A percentile compares a stretch with the other conserved stretches of the same genome.
Conservation (phyloP, 2,113 vertebrate species). For the Oxygymnocypris stewartii region DNA sequence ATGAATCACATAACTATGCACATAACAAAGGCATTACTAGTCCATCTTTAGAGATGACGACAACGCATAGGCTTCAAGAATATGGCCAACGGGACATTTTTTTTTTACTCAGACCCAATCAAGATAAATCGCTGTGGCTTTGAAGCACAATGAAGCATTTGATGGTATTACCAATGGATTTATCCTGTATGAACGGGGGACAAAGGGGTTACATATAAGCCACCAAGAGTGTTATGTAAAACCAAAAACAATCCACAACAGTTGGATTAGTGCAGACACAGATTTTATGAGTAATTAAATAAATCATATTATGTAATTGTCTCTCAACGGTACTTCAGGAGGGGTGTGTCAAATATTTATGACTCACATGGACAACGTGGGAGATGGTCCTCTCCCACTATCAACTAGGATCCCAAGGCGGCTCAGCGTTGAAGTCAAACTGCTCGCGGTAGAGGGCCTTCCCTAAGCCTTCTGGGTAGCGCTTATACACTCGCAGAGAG, state of each 20-base stretch:
- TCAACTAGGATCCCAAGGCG: conserved; percentile 99
- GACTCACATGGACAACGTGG: conserved; percentile 99
- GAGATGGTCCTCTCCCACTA: conserved; percentile 99
- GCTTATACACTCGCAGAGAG: conserved; percentile 94
- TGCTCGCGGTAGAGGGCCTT: conserved; percentile 98
- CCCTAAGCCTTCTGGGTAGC: conserved; percentile 96
- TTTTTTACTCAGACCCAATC: conserved; percentile 5
- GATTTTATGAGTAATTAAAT: neutral
- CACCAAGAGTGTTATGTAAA: conserved; percentile 28
- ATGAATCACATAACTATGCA: no score
- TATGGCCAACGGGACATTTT: neutral
- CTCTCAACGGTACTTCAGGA: neutral
- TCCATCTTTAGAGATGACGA: conserved; percentile 26
- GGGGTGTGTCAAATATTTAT: neutral
- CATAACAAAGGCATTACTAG: neutral
- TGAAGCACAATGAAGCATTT: conserved; percentile 47
- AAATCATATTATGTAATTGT: neutral
- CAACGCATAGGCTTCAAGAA: conserved; percentile 37
- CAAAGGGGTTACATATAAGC: conserved; percentile 27
- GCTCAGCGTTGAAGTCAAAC: conserved; percentile 99
- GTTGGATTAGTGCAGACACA: neutral
- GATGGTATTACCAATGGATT: conserved; percentile 47
- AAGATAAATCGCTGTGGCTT: conserved; percentile 45
- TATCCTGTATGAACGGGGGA: neutral
- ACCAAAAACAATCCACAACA: conserved; percentile 4